phyloP scores from a whole-genome alignment of 2,113 vertebrate species.

The Cynopterus brachyotis region DNA sequence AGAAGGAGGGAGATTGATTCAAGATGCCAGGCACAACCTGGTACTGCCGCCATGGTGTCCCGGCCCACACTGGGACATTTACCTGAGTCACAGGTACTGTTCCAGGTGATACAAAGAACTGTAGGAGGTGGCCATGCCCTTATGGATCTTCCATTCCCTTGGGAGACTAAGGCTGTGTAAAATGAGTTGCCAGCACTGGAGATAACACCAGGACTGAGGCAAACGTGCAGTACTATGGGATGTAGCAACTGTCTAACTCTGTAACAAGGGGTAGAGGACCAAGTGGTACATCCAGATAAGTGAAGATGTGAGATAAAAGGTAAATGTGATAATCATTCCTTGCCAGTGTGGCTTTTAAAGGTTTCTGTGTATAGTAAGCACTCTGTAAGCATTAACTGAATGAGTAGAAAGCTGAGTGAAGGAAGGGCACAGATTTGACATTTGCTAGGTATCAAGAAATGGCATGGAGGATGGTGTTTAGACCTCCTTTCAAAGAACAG shows the following conservation, averaged over 20 bases:
- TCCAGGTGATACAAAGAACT: not conserved
- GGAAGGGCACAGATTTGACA: not conserved
- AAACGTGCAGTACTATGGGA: not conserved
- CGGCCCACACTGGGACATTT: not conserved
- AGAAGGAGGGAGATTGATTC: not conserved
- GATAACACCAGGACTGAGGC: not conserved
- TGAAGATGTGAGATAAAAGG: not conserved
- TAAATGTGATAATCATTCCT: not conserved
- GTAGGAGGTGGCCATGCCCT: accelerated
- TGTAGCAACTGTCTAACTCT: not conserved
- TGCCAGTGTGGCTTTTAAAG: not conserved
- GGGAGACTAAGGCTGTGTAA: not conserved
- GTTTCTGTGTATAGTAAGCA: not conserved
- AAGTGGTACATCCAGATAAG: not conserved
- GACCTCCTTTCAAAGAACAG: not conserved
- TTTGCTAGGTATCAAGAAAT: not conserved
- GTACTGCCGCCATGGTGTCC: not conserved
- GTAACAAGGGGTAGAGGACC: not conserved
- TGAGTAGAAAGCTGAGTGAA: not conserved
- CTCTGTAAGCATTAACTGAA: not conserved
- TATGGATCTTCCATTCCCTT: not conserved
- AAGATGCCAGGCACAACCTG: not conserved
- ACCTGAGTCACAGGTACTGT: not conserved
- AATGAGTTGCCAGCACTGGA: not conserved
- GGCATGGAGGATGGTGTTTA: not conserved